Conservation (phyloP, 2,113 vertebrate species). For the Sclerurus mexicanus region DNA sequence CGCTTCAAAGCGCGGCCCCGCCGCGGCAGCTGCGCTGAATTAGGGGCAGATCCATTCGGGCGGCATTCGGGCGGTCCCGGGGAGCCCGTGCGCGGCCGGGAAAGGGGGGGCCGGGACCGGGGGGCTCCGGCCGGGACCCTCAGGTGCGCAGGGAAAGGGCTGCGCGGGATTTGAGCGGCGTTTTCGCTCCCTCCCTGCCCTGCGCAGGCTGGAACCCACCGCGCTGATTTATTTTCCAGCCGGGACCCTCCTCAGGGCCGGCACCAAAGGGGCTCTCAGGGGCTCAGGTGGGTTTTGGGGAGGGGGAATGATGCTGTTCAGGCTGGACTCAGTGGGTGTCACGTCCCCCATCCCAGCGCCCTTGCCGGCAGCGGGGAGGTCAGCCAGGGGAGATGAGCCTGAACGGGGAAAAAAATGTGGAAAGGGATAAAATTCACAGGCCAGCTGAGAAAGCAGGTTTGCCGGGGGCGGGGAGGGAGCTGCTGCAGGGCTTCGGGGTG, state of each 20-base stretch:
- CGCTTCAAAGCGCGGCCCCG: background rate
- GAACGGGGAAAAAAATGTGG: background rate
- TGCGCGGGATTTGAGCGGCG: background rate
- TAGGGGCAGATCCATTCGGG: no score
- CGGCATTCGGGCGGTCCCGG: background rate
- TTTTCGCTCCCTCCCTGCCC: rapidly evolving
- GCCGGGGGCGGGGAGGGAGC: background rate
- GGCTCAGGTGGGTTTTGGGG: background rate
- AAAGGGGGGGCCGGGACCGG: background rate
- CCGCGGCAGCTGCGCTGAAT: background rate
- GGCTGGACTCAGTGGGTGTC: background rate
- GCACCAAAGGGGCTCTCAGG: background rate
- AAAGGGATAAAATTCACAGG: background rate
- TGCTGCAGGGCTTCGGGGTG: background rate
- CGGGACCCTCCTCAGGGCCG: rapidly evolving
- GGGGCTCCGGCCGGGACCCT: background rate
- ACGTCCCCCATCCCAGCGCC: no score
- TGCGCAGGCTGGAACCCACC: background rate
- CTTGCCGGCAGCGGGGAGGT: background rate
- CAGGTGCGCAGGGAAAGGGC: background rate
- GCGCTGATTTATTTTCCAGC: background rate
- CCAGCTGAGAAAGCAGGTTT: conserved; percentile 23
- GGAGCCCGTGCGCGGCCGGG: background rate
- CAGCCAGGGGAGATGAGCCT: background rate
- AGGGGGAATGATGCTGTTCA: no score